A percentile compares a stretch with the other conserved stretches of the same genome.
Evolutionary conservation across 2,113 vertebrate species (phyloP).

Genomic region (Macquaria australasica): DNA sequence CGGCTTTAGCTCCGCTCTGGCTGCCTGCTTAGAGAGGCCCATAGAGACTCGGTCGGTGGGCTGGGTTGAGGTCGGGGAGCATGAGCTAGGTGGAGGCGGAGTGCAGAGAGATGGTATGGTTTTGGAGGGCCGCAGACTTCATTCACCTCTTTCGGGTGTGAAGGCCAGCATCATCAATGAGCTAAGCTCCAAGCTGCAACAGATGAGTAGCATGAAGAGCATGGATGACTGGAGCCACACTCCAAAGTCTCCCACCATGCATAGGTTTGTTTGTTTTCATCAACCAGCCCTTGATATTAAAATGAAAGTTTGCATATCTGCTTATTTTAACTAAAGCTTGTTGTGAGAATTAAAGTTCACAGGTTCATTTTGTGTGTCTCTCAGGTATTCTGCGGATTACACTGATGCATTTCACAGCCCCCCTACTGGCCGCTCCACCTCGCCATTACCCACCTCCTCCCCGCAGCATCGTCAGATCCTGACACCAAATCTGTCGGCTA

Average conservation of each 20-base stretch:
- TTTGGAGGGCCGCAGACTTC: slow-evolving; percentile 79
- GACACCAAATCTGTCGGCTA: slow-evolving; percentile 71
- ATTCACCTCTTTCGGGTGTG: slow-evolving; percentile 87
- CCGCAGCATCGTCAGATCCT: slow-evolving; percentile 82
- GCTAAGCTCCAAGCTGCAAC: slow-evolving; percentile 93
- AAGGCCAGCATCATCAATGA: slow-evolving; percentile 96
- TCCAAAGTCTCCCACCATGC: slow-evolving; percentile 81
- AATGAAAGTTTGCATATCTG: background rate
- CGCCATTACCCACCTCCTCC: slow-evolving; percentile 81
- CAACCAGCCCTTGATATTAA: background rate
- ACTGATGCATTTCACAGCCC: slow-evolving; percentile 85
- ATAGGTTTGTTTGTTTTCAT: slow-evolving; percentile 70
- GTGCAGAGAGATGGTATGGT: slow-evolving; percentile 64
- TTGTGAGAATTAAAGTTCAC: background rate
- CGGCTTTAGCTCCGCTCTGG: slow-evolving; percentile 72
- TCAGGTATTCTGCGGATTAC: slow-evolving; percentile 87
- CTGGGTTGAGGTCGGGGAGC: slow-evolving; percentile 71
- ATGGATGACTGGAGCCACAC: slow-evolving; percentile 83
- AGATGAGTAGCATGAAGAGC: slow-evolving; percentile 87
- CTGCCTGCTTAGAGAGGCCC: slow-evolving; percentile 81
- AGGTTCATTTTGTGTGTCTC: slow-evolving; percentile 44
- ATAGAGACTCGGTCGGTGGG: slow-evolving; percentile 67
- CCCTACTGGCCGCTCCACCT: slow-evolving; percentile 83
- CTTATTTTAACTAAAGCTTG: background rate
- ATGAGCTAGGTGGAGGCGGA: slow-evolving; percentile 49